Evolutionary conservation across 1,140 invertebrate genomes (phyloP).

Genomic region (Drosophila varians): DNA sequence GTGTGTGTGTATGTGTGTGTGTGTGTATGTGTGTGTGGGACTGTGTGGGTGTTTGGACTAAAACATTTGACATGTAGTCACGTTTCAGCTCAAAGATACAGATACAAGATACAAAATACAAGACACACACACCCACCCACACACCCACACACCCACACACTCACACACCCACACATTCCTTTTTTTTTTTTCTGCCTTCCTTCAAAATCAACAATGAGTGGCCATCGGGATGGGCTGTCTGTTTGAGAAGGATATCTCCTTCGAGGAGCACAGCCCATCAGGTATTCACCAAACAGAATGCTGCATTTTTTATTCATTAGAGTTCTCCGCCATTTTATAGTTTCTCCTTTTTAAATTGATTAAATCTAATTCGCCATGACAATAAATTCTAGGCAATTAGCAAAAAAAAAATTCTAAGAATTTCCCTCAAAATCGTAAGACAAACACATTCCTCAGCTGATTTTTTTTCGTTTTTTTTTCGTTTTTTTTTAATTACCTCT

Average conservation of each 20-base stretch:
- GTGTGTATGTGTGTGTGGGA: background rate
- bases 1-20: slow-evolving; percentile 10
- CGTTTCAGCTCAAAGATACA: slow-evolving; percentile 26
- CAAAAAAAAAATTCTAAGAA: slow-evolving; percentile 11
- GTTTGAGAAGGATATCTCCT: background rate
- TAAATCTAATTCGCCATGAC: background rate
- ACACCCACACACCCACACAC: no score
- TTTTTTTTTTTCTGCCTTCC: background rate
- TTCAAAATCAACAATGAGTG: slow-evolving; percentile 2
- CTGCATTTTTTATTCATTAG: background rate
- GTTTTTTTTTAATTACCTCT: slow-evolving; percentile 31
- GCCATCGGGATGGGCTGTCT: background rate
- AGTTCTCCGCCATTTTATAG: background rate
- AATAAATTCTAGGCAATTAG: slow-evolving; percentile 15
- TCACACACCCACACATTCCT: background rate
- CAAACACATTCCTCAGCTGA: background rate
- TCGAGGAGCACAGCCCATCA: background rate
- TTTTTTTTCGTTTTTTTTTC: background rate
- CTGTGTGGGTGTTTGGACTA: slow-evolving; percentile 14
- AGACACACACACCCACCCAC: no score
- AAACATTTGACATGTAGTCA: slow-evolving; percentile 55
- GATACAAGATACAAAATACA: no score
- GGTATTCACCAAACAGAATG: background rate
- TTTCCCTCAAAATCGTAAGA: no score
- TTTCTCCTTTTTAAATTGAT: background rate